phyloP scores from a whole-genome alignment of 2,797 vertebrate genomes.

The Potorous gilbertii region DNA sequence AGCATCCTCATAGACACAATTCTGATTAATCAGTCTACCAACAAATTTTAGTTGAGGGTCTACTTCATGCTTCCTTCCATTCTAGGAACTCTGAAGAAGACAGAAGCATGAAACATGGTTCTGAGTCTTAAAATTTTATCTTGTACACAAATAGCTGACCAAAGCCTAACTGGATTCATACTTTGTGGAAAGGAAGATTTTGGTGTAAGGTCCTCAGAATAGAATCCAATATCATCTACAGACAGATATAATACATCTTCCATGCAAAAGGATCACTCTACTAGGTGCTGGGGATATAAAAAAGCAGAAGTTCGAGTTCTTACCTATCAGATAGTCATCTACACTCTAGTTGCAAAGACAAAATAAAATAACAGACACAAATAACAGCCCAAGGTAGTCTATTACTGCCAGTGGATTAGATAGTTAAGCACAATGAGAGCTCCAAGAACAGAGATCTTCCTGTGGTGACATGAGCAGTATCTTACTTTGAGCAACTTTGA shows the following conservation, averaged over 20 bases:
- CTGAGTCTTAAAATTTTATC: neutral
- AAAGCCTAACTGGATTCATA: slow-evolving; percentile 17
- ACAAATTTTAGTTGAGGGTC: neutral
- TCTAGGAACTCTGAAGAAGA: neutral
- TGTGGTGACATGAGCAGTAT: neutral
- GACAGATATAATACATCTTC: neutral
- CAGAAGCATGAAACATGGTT: neutral
- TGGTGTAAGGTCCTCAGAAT: neutral
- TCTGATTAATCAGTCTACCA: neutral
- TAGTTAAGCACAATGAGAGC: neutral
- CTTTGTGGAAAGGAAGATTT: neutral
- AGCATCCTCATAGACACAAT: neutral
- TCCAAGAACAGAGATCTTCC: neutral
- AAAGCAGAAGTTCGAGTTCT: neutral
- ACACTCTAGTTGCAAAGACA: neutral
- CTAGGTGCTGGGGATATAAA: neutral
- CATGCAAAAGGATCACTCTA: neutral
- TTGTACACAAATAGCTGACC: slow-evolving; percentile 22
- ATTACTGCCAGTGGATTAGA: neutral
- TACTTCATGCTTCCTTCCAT: no score
- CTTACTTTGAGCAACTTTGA: neutral
- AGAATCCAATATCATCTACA: neutral
- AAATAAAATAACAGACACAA: neutral
- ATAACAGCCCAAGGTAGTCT: neutral
- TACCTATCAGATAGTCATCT: neutral